Evolutionary conservation across 2,797 vertebrate genomes (phyloP).

Genomic region (Morelia viridis): DNA sequence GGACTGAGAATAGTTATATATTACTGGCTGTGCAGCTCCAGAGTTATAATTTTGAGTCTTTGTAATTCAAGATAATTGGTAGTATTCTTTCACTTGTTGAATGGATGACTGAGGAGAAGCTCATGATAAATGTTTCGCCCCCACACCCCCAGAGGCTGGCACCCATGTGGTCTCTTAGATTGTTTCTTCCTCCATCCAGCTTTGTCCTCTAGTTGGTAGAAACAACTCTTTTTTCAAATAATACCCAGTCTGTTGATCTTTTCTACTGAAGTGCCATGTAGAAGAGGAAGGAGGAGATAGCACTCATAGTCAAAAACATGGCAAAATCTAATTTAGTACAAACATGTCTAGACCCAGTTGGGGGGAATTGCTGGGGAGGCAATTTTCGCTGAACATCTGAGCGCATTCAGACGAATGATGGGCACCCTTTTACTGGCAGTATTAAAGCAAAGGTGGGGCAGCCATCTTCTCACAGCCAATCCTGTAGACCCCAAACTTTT

Average conservation of each 20-base stretch:
- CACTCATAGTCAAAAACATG: neutral
- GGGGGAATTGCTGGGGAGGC: neutral
- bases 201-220: neutral
- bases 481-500: neutral
- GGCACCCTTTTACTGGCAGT: neutral
- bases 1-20: neutral
- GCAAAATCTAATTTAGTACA: neutral
- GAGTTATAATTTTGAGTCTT: neutral
- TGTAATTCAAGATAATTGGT: neutral
- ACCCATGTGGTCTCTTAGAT: neutral
- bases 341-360: neutral
- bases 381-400: neutral
- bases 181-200: neutral
- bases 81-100: neutral
- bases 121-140: neutral
- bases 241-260: no score
- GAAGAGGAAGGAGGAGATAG: neutral
- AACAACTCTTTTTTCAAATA: neutral
- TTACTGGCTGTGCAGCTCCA: neutral
- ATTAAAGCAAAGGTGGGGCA: neutral
- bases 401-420: neutral
- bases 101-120: neutral
- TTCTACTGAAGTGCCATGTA: fast-evolving
- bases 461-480: neutral
- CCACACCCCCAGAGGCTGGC: neutral